phyloP scores from a whole-genome alignment of 2,888 invertebrate genomes.

The Malacosoma neustria region DNA sequence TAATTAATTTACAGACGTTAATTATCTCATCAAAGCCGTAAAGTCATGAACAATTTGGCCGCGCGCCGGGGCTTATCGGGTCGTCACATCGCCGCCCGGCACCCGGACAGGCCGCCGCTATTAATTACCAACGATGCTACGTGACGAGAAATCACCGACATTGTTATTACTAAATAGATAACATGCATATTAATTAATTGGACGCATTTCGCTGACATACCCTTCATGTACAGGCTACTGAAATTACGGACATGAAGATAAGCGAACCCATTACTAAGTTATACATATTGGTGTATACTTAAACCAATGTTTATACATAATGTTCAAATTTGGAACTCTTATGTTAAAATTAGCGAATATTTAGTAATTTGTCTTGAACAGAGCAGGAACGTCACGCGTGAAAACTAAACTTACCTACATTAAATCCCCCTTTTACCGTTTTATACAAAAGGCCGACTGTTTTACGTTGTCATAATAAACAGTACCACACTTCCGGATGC shows the following conservation, averaged over 20 bases:
- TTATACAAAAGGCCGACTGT: too few relatives aligned
- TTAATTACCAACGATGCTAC: constrained; percentile 34
- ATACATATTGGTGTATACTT: neutral
- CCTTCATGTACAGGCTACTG: neutral
- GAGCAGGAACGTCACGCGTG: too few relatives aligned
- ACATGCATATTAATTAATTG: constrained; percentile 23
- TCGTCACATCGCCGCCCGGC: constrained; percentile 46
- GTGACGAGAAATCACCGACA: constrained; percentile 54
- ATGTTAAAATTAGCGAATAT: too few relatives aligned
- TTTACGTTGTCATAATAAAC: too few relatives aligned
- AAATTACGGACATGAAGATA: neutral
- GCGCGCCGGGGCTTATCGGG: constrained; percentile 46
- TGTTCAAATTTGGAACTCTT: neutral
- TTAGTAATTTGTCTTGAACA: neutral
- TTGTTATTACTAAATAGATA: constrained; percentile 27
- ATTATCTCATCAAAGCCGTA: constrained; percentile 64
- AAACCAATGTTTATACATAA: neutral
- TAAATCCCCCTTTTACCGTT: too few relatives aligned
- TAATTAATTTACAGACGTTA: constrained; percentile 67
- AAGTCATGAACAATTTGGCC: constrained; percentile 49
- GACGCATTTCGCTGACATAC: neutral
- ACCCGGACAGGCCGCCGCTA: constrained; percentile 19
- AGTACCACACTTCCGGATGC: too few relatives aligned
- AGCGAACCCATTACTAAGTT: neutral
- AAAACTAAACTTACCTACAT: too few relatives aligned